These are phyloP conservation scores for Catalaphyllia jardinei DNA, from an alignment of 64 coral and sea anemone species.

Conservation along the genomic window DNA sequence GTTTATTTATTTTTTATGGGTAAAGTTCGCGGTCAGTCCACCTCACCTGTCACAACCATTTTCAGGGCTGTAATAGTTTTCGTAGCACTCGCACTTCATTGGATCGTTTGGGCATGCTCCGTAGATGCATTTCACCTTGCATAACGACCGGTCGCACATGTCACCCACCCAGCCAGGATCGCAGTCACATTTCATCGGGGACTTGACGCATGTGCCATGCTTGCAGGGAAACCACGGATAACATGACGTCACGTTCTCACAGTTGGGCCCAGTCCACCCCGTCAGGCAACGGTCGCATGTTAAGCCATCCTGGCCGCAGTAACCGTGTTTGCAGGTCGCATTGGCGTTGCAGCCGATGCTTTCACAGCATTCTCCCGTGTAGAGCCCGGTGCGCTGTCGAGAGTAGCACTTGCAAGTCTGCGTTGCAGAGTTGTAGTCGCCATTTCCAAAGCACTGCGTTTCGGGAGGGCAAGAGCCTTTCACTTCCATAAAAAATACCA, in stretches of 20 bases:
- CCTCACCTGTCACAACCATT: slow-evolving; percentile 79
- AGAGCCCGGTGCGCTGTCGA: neutral
- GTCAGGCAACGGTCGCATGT: slow-evolving; percentile 65
- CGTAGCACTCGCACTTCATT: slow-evolving; percentile 76
- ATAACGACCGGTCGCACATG: slow-evolving; percentile 76
- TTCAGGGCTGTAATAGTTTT: slow-evolving; percentile 57
- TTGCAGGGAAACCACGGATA: slow-evolving; percentile 84
- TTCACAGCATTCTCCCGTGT: slow-evolving; percentile 75
- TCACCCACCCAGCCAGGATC: slow-evolving; percentile 89
- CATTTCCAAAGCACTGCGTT: slow-evolving; percentile 86
- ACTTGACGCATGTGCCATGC: slow-evolving; percentile 74
- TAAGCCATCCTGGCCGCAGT: slow-evolving; percentile 63
- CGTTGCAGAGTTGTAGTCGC: slow-evolving; percentile 44
- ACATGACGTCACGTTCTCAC: slow-evolving; percentile 59
- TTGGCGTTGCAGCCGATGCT: slow-evolving; percentile 81
- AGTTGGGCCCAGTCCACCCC: slow-evolving; percentile 72
- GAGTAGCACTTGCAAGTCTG: slow-evolving; percentile 61
- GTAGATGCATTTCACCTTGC: slow-evolving; percentile 56
- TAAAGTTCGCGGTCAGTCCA: too few species aligned
- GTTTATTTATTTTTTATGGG: too few species aligned
- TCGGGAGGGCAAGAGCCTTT: slow-evolving; percentile 51
- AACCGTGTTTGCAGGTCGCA: slow-evolving; percentile 76
- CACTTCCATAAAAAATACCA: neutral
- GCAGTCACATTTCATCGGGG: slow-evolving; percentile 75
- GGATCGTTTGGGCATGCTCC: slow-evolving; percentile 79